Percentiles rank a stretch among this genome's conserved stretches.
Conservation (phyloP, 1,140 invertebrate genomes). For the Pissodes strobi region DNA sequence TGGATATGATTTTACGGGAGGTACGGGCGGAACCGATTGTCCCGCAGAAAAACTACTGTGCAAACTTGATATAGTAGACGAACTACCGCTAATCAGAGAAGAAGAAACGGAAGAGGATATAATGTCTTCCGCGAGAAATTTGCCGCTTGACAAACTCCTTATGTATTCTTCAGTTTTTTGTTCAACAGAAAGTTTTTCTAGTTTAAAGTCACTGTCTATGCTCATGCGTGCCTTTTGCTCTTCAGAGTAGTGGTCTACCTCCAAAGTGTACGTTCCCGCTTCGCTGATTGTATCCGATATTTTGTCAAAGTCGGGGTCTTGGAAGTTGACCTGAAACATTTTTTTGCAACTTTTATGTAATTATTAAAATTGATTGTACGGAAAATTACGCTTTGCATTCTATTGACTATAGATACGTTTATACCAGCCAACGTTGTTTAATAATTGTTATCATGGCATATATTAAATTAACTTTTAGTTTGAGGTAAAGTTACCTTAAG, state of each 20-base stretch:
- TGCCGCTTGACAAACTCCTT: constrained; percentile 47
- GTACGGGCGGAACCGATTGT: background rate
- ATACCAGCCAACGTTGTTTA: no score
- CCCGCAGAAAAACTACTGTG: background rate
- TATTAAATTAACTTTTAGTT: no score
- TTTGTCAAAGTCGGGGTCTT: background rate
- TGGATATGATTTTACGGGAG: background rate
- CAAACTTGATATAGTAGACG: background rate
- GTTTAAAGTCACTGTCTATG: constrained; percentile 78
- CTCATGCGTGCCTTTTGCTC: constrained; percentile 84
- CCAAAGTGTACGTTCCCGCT: constrained; percentile 86
- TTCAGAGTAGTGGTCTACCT: constrained; percentile 81
- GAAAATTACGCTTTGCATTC: no score
- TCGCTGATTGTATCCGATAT: constrained; percentile 74
- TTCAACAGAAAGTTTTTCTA: constrained; percentile 58
- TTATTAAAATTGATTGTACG: no score
- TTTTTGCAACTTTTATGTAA: no score
- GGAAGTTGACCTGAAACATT: background rate
- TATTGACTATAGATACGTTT: no score
- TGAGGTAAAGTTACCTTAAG: no score
- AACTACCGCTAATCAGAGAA: background rate
- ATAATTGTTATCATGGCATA: no score
- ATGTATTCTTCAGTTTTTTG: constrained; percentile 57
- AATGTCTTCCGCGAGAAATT: background rate
- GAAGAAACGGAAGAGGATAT: background rate